A percentile compares a stretch with the other conserved stretches of the same genome.
phyloP scores from a whole-genome alignment of 2,888 invertebrate species.

The Pelosia muscerda region DNA sequence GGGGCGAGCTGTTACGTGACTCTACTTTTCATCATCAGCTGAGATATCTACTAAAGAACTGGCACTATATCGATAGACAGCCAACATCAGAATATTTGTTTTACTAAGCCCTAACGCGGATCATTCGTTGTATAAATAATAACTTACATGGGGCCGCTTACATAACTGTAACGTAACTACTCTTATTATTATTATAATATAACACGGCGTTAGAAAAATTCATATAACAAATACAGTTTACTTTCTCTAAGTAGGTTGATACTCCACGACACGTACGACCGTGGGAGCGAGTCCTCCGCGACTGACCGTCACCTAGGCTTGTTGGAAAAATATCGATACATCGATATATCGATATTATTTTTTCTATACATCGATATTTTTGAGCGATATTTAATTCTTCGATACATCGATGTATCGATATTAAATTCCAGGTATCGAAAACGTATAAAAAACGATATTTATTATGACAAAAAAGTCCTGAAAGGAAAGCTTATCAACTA shows the following conservation, averaged over 20 bases:
- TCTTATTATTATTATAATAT: neutral
- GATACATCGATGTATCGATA: too few species aligned
- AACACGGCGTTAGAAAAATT: neutral
- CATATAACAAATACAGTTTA: neutral
- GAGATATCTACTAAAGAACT: neutral
- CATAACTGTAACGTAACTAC: neutral
- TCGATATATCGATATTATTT: too few species aligned
- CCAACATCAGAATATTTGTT: constrained; percentile 7
- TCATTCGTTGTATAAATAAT: constrained; percentile 4
- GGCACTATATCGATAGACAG: neutral
- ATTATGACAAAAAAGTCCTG: too few species aligned
- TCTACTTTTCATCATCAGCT: too few species aligned
- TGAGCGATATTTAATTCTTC: too few species aligned
- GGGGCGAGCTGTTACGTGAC: neutral
- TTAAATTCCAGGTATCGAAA: too few species aligned
- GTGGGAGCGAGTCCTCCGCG: neutral
- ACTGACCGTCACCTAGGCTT: neutral
- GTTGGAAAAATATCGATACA: too few species aligned
- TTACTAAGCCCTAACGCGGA: neutral
- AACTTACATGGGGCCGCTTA: neutral
- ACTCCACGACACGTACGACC: neutral
- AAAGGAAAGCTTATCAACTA: too few species aligned
- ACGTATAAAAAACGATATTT: too few species aligned
- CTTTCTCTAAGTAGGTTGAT: neutral
- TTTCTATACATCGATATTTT: too few species aligned